These are phyloP conservation scores for Epiperipatus broadwayi DNA, from an alignment of 2,888 invertebrate species.

Conservation along the genomic window DNA sequence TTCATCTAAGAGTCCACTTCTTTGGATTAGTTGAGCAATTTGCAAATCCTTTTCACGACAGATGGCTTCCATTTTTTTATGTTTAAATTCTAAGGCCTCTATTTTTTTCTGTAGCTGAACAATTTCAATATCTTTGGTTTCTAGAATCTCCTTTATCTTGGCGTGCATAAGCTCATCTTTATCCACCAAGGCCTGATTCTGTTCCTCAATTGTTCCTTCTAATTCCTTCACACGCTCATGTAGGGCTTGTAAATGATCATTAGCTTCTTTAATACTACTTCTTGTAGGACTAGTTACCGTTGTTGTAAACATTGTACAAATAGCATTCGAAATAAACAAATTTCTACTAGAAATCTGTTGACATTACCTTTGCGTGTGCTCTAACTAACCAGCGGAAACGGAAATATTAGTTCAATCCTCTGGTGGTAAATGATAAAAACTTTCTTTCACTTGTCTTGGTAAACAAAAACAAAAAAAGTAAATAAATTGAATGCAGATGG, in stretches of 20 bases:
- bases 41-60: constrained; percentile 18
- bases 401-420: too few species aligned
- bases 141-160: constrained; percentile 16
- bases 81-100: constrained; percentile 16
- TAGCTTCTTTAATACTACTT: constrained; percentile 26
- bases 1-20: constrained; percentile 17
- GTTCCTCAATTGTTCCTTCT: constrained; percentile 20
- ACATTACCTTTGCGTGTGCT: too few species aligned
- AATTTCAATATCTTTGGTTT: constrained; percentile 18
- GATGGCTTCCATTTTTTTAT: constrained; percentile 18
- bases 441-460: too few species aligned
- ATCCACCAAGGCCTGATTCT: constrained; percentile 17
- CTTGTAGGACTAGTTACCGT: constrained; percentile 16
- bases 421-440: too few species aligned
- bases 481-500: too few species aligned
- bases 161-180: constrained; percentile 18
- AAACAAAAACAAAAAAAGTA: too few species aligned
- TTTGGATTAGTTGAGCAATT: constrained; percentile 17
- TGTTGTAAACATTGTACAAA: constrained; percentile 15
- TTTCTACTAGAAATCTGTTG: too few species aligned
- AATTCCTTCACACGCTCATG: constrained; percentile 24
- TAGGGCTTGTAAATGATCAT: constrained; percentile 25
- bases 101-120: constrained; percentile 15
- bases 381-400: too few species aligned
- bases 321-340: too few species aligned